Evolutionary conservation across 35 echinoderm and acorn worm species (phyloP).

Genomic region (Ophioderma brevispina): DNA sequence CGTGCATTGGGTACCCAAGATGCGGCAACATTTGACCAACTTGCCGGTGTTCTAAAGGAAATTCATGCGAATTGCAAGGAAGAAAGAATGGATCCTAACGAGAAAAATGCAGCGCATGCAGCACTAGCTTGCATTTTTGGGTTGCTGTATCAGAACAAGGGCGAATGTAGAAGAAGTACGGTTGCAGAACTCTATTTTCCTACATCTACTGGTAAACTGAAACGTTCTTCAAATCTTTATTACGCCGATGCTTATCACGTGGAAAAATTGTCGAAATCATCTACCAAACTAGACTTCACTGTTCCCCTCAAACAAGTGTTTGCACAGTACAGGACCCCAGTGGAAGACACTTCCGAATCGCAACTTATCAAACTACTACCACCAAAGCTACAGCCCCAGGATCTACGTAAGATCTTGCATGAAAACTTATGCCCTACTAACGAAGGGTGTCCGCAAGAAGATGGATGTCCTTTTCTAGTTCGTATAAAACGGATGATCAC

Average conservation of each 20-base stretch:
- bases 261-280: neutral
- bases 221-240: constrained; percentile 1
- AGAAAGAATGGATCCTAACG: neutral
- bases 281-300: neutral
- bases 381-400: neutral
- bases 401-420: constrained; percentile 6
- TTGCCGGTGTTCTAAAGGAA: neutral
- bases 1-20: neutral
- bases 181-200: neutral
- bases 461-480: neutral
- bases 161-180: neutral
- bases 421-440: neutral
- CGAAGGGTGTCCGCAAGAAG: constrained; percentile 5
- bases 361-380: constrained; percentile 13
- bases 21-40: neutral
- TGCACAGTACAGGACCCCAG: too few relatives aligned
- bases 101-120: neutral
- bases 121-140: neutral
- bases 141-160: neutral
- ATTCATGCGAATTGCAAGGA: neutral
- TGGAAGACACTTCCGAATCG: neutral
- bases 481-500: constrained; percentile 15
- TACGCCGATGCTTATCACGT: neutral
- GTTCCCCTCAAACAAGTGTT: constrained; percentile 16
- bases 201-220: neutral